Evolutionary conservation across 2,888 invertebrate genomes (phyloP), one percentile per base, ranked within the genome.

Genomic region (Oegoconia quadripuncta): DNA sequence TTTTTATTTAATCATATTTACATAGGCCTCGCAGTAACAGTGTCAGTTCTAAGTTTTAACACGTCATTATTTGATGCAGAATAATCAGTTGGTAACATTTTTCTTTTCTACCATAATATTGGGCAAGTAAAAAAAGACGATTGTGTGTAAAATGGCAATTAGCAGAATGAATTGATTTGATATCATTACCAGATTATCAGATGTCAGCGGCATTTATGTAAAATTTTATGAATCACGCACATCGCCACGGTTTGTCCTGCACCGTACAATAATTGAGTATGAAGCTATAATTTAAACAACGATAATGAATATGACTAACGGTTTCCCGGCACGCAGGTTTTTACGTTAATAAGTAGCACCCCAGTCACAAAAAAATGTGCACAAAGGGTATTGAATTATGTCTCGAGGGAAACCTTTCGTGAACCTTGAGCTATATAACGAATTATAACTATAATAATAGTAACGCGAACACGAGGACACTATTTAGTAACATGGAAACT

Each of bases 261-360:
- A 65, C 65, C 64, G 58, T 66, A 72, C 68, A 72, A 69, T 74
- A 77, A 76, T 74, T 74, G 69, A 70, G 67, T 74, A 73, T 72
- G 64, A 74, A 72, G 64, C 70, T 74, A 78, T 81, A 82, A 79
- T 79, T 81, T 78, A 77, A 74, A 74, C 72, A 63, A 74, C 70
- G 70, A 74, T 79, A 84, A 77, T 79, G 75, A 78, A 79, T 74
- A 70, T 81, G 79, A 83, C 65, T 77, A 81, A 84, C 75, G 73
- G 72, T 65, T 55, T 50, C 50, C 52, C 64, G 71, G 56, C 84
- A 84, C 84, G 84, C 73, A 81, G 69, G 74, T 73, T 79, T 76
- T 75, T 66, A 77, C 70, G 59, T 63, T 75, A 79, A 77, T 78
- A 75, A 75, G 69, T 64, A 65, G 59, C 54, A 56, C 61, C 55